Conservation (phyloP, 1,140 invertebrate genomes). For the Plectrocnemia conspersa region DNA sequence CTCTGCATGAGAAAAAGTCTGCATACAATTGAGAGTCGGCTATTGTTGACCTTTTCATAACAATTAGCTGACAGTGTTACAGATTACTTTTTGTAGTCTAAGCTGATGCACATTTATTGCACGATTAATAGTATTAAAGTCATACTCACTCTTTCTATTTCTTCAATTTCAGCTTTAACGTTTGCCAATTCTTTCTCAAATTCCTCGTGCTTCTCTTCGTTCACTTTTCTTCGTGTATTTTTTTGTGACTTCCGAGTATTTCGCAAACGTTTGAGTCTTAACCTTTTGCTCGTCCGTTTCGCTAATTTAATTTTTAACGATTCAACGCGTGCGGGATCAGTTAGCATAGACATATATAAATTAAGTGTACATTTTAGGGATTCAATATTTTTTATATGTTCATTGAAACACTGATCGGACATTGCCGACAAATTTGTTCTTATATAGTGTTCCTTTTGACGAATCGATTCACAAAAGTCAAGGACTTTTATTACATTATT, state of each 20-base stretch:
- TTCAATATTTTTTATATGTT: constrained; percentile 46
- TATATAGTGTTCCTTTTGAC: constrained; percentile 44
- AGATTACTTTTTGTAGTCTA: no score
- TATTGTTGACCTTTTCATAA: no score
- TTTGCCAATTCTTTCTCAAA: constrained; percentile 59
- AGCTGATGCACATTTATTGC: no score
- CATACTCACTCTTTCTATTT: constrained; percentile 53
- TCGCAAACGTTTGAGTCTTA: constrained; percentile 50
- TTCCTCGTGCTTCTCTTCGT: constrained; percentile 48
- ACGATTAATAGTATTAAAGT: no score
- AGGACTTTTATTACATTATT: not conserved
- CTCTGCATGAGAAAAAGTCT: no score
- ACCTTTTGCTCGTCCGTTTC: constrained; percentile 55
- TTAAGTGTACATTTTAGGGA: constrained; percentile 48
- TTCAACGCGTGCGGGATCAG: constrained; percentile 45
- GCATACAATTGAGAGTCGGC: no score
- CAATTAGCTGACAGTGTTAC: no score
- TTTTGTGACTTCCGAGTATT: constrained; percentile 46
- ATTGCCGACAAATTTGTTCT: constrained; percentile 44
- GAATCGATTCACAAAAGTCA: constrained; percentile 44
- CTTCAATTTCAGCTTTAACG: constrained; percentile 58
- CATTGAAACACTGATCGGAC: constrained; percentile 52
- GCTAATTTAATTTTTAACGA: constrained; percentile 47
- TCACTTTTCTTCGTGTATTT: constrained; percentile 42
- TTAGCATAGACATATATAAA: constrained; percentile 39